phyloP scores from a whole-genome alignment of 2,797 vertebrate species.

The Periparus ater region DNA sequence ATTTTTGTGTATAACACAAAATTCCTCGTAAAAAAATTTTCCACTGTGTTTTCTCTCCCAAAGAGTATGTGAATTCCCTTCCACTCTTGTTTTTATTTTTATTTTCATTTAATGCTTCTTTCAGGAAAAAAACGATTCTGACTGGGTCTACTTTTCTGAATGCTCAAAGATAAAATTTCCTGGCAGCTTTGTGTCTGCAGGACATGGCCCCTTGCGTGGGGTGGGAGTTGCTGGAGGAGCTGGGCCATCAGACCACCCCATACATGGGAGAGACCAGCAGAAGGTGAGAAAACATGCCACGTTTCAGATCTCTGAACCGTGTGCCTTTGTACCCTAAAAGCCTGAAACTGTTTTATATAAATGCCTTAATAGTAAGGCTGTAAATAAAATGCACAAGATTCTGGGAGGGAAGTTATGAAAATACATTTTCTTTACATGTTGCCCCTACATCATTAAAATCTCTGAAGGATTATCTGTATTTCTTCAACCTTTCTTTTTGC shows the following conservation, averaged over 20 bases:
- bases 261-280: background rate
- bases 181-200: background rate
- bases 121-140: background rate
- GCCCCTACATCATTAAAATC: background rate
- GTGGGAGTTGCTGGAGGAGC: background rate
- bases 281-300: background rate
- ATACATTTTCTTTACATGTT: background rate
- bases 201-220: background rate
- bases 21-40: background rate
- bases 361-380: background rate
- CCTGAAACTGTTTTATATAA: background rate
- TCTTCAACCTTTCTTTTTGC: background rate
- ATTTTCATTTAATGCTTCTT: background rate
- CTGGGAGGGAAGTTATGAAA: background rate
- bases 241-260: background rate
- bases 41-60: background rate
- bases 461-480: background rate
- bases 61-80: background rate
- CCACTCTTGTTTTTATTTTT: background rate
- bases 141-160: background rate
- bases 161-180: background rate
- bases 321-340: background rate
- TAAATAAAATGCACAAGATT: background rate
- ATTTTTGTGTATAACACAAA: background rate
- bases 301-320: background rate